Evolutionary conservation across 1,140 invertebrate species (phyloP), one percentile per base, ranked within the genome.

Genomic region (Conopomorpha cramerella): DNA sequence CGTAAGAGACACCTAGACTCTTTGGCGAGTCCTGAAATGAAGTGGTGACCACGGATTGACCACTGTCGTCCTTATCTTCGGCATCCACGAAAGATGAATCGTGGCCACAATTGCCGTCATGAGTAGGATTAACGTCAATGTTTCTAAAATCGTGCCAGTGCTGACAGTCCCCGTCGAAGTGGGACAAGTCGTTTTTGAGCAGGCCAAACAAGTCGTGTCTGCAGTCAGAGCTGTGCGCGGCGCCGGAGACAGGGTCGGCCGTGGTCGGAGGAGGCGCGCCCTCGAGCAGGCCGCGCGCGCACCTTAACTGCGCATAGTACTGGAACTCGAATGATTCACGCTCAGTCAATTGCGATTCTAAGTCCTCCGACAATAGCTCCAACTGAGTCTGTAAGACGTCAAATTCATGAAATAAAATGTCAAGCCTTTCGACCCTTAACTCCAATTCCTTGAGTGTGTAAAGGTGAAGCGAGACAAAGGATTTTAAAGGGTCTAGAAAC

Each of bases 121-220:
- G n/a, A n/a, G n/a, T n/a, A n/a, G n/a, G n/a, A n/a, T n/a, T n/a
- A n/a, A n/a, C n/a, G n/a, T n/a, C n/a, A n/a, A n/a, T 36, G 26
- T 36, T 26, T 12, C 12, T 23, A n/a, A 36, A 36, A 14, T 27
- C 25, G 3, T 28, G 16, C 31, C 31, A 33, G 31, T 33, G 8
- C 10, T 33, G 31, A 33, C 3, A 33, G 2, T 33, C n/a, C 6
- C 32, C 32, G 14, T 13, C 15, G 12, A 34, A 34, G 32, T 2
- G 3, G 25, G 32, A 19, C 10, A 34, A 19, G 12, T 33, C 4
- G 3, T 18, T 33, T 10, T 3, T 19, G 10, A 17, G 31, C 3
- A 33, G 16, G 6, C 15, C 19, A 17, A 33, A 10, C 2, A 8
- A 8, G 31, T 4, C 31, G n/a, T 19, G 15, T 17, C 17, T 33